Conservation (phyloP, 2,113 vertebrate species). For the Mus musculus region GRCm39 chr1:70690001-70690500, state of each 20-base stretch:
- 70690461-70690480: neutral
- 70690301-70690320: neutral
- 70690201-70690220: slow-evolving; percentile 1
- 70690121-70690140: too few relatives aligned
- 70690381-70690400: neutral
- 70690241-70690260: neutral
- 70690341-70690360: neutral
- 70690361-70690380: neutral
- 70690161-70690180: neutral
- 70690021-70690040: neutral
- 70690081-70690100: neutral
- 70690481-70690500: neutral
- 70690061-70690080: neutral
- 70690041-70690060: neutral
- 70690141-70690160: neutral
- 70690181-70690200: neutral
- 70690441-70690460: neutral
- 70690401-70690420: slow-evolving; percentile 8
- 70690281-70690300: neutral
- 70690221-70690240: slow-evolving; percentile 9
- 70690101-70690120: neutral
- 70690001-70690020: neutral
- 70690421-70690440: neutral
- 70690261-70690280: neutral
- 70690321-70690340: neutral